Percentiles rank a stretch among this genome's conserved stretches.
phyloP scores from a whole-genome alignment of 1,140 invertebrate species.

The Bombyx mandarina region DNA sequence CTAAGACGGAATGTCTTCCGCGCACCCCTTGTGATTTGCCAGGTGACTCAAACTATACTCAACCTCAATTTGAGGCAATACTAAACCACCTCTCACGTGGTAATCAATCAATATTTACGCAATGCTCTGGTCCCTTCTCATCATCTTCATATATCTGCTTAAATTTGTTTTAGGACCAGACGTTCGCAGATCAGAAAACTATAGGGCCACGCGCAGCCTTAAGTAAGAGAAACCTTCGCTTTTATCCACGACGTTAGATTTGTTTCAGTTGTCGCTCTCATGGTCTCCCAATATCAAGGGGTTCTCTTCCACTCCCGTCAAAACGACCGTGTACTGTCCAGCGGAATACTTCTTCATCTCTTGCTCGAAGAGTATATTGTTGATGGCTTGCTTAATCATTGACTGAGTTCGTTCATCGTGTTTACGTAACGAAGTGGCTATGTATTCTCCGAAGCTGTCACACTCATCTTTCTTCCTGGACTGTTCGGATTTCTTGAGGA shows the following conservation, averaged over 20 bases:
- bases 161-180: too few relatives aligned
- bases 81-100: too few relatives aligned
- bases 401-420: constrained; percentile 53
- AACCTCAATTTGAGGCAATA: too few relatives aligned
- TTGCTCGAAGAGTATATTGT: constrained; percentile 59
- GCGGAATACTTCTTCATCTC: constrained; percentile 57
- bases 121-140: too few relatives aligned
- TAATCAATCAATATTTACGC: too few relatives aligned
- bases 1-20: too few relatives aligned
- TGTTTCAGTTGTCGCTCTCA: constrained; percentile 7
- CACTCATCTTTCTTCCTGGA: constrained; percentile 55
- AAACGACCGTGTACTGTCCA: constrained; percentile 29
- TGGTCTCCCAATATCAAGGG: constrained; percentile 37
- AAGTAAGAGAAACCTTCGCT: neutral
- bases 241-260: neutral
- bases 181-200: neutral
- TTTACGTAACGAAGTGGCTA: constrained; percentile 51
- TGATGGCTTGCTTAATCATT: constrained; percentile 66
- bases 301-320: constrained; percentile 37
- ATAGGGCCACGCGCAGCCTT: neutral
- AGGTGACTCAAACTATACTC: too few relatives aligned
- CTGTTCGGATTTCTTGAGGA: constrained; percentile 28
- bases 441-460: constrained; percentile 58
- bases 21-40: too few relatives aligned
- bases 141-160: too few relatives aligned